Conservation (phyloP, 1,140 invertebrate species). For the Heliconius hermathena region DNA sequence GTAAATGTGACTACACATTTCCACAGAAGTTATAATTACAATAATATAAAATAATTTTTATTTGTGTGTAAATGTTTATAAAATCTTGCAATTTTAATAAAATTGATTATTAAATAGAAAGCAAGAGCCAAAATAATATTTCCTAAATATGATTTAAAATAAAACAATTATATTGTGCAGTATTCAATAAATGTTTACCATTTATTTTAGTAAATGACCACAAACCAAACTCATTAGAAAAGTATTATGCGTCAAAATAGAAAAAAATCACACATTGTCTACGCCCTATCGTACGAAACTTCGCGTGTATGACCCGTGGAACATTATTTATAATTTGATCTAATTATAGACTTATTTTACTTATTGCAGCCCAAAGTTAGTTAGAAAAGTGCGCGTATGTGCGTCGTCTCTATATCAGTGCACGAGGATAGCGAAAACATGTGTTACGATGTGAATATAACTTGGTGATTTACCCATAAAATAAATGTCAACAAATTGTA, state of each 20-base stretch:
- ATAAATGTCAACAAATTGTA: conserved; percentile 76
- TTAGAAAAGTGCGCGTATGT: conserved; percentile 54
- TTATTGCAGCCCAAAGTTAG: conserved; percentile 63
- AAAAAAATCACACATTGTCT: conserved; percentile 58
- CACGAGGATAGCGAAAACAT: conserved; percentile 66
- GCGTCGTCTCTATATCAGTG: conserved; percentile 52
- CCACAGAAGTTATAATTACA: no score
- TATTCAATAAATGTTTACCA: not conserved
- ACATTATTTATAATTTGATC: conserved; percentile 76
- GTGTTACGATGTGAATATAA: conserved; percentile 79
- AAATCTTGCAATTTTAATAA: no score
- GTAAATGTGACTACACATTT: no score
- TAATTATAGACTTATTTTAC: conserved; percentile 75
- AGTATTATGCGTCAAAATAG: conserved; percentile 73
- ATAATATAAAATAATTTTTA: no score
- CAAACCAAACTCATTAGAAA: conserved; percentile 41
- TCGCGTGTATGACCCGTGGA: conserved; percentile 75
- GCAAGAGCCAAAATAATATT: not conserved
- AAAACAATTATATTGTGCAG: not conserved
- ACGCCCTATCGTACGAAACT: conserved; percentile 67
- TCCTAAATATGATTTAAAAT: not conserved
- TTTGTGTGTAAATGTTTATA: no score
- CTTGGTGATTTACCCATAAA: conserved; percentile 54
- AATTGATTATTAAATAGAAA: no score
- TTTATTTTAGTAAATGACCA: conserved; percentile 17